Evolutionary conservation across 2,797 vertebrate genomes (phyloP).

Genomic region (Melanitta fusca): DNA sequence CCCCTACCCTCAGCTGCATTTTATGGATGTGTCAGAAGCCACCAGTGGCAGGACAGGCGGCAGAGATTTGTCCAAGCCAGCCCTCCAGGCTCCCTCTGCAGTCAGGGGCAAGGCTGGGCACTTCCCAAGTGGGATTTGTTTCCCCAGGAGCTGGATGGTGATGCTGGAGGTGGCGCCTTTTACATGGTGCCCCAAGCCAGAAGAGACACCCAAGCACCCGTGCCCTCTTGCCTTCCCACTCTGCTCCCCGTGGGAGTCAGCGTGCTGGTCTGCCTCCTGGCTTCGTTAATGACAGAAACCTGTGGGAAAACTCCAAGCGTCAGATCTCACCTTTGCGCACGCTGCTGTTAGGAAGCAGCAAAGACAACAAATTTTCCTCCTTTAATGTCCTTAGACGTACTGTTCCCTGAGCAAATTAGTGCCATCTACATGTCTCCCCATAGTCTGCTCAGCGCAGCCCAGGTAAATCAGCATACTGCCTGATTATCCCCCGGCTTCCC

Average conservation of each 20-base stretch:
- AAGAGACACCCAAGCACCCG: background rate
- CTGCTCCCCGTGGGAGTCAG: background rate
- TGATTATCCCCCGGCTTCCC: background rate
- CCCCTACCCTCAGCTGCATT: background rate
- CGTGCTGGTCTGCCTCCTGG: rapidly evolving
- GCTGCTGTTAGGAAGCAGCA: background rate
- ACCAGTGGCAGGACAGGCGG: background rate
- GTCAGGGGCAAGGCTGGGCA: background rate
- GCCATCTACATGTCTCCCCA: background rate
- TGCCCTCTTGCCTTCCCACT: background rate
- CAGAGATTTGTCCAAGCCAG: background rate
- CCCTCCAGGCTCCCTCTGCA: background rate
- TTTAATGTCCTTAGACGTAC: background rate
- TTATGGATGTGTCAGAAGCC: background rate
- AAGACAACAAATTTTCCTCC: background rate
- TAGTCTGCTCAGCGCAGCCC: background rate
- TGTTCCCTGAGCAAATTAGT: background rate
- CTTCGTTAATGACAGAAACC: background rate
- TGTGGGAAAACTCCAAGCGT: background rate
- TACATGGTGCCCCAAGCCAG: background rate
- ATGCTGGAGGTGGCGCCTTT: background rate
- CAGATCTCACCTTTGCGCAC: background rate
- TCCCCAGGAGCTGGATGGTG: background rate
- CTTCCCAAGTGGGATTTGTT: background rate
- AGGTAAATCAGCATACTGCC: background rate